These are phyloP conservation scores for Notechis scutatus DNA, from an alignment of 2,113 vertebrate species.

Conservation along the genomic window DNA sequence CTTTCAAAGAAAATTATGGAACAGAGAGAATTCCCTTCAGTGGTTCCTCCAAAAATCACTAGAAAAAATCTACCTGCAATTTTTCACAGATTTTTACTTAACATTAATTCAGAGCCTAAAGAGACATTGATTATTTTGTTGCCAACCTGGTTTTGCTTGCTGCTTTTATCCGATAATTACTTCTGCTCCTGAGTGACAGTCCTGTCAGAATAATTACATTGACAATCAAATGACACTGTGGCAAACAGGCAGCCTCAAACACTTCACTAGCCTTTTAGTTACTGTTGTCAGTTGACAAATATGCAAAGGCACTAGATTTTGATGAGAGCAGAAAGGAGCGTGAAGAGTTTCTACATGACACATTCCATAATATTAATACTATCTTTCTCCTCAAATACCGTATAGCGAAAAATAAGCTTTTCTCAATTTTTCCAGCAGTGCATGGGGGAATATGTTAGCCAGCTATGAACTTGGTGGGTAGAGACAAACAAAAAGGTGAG, in stretches of 20 bases:
- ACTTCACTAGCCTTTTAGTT: slow-evolving; percentile 6
- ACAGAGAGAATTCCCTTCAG: background rate
- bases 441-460: background rate
- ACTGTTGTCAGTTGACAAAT: background rate
- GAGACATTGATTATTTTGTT: slow-evolving; percentile 12
- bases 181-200: slow-evolving; percentile 18
- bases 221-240: slow-evolving; percentile 26
- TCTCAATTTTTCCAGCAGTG: background rate
- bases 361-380: background rate
- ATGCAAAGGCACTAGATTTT: slow-evolving; percentile 3
- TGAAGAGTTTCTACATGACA: background rate
- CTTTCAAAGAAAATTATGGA: background rate
- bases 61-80: background rate
- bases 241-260: background rate
- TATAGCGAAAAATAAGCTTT: background rate
- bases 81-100: slow-evolving; percentile 7
- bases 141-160: background rate
- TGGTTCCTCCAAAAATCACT: background rate
- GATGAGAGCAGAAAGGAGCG: background rate
- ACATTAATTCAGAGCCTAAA: background rate
- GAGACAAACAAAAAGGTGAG: background rate
- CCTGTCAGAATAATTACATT: slow-evolving; percentile 9
- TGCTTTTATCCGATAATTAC: slow-evolving; percentile 23
- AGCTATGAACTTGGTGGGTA: background rate
- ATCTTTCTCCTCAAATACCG: background rate